Evolutionary conservation across 1,140 invertebrate genomes (phyloP), one percentile per base, ranked within the genome.

Genomic region (Diorhabda elongata): DNA sequence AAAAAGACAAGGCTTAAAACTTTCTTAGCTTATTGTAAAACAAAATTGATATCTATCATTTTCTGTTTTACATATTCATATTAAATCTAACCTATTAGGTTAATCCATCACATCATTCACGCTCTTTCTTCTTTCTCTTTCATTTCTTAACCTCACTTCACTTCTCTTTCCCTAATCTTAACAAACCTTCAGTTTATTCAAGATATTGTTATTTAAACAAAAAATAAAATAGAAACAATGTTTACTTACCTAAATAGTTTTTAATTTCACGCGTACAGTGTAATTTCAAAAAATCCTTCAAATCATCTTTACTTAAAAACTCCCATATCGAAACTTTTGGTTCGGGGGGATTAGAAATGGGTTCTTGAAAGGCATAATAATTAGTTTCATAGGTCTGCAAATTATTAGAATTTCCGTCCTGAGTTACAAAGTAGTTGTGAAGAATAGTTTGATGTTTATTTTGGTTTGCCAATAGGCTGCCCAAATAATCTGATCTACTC

Each of bases 241-340:
- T 9, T 44, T 47, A 42, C 42, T 66, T 72, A 77, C 75, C 76
- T 11, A 78, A 69, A 64, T 68, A 68, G 60, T 69, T 66, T 62
- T 47, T 71, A 8, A 72, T 74, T 45, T 71, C 64, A 41, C 42
- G 63, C 68, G 67, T 70, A 45, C 59, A 70, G 5, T 66, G 65
- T 4, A 75, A 9, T 7, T 70, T 64, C 42, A 76, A 63, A 42
- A 77, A 69, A 5, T 66, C n/a, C 58, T 71, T 66, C 3, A 78
- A 58, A 52, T 79, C 76, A 42, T 68, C 44, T 60, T 78, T 67
- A 42, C 64, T 63, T 66, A 78, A 66, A 71, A 74, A 79, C 4
- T 73, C 71, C 74, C 74, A 76, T 3, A 73, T 62, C 9, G 73
- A 73, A 52, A 76, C 63, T 62, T 66, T 66, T 44, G 76, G 71